A percentile compares a stretch with the other conserved stretches of the same genome.
phyloP scores from a whole-genome alignment of 2,797 vertebrate genomes.

The Sternotherus odoratus region DNA sequence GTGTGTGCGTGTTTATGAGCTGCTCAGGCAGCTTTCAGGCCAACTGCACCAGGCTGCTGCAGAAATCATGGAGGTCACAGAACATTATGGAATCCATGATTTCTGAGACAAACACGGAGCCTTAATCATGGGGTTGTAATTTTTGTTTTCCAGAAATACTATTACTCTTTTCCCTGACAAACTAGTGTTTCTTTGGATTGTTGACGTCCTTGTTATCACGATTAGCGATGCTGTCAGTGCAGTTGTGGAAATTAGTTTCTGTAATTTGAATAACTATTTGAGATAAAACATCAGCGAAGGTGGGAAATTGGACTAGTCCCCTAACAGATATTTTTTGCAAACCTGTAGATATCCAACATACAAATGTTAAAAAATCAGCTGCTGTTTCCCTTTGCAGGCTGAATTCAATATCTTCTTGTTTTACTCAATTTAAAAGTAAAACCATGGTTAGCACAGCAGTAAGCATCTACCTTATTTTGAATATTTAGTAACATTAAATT shows the following conservation, averaged over 20 bases:
- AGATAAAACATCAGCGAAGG: conserved; percentile 13
- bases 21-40: too few species aligned
- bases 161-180: not conserved
- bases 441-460: not conserved
- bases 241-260: conserved; percentile 21
- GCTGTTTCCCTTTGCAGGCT: not conserved
- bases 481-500: not conserved
- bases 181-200: not conserved
- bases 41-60: too few species aligned
- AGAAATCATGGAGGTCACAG: too few species aligned
- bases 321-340: not conserved
- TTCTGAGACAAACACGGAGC: too few species aligned
- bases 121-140: too few species aligned
- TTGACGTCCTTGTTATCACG: not conserved
- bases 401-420: not conserved
- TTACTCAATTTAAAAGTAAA: not conserved
- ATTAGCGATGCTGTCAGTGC: not conserved
- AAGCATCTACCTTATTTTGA: not conserved
- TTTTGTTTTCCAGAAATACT: not conserved
- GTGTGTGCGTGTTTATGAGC: not conserved
- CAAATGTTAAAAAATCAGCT: not conserved
- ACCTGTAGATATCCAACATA: not conserved
- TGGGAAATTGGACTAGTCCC: not conserved
- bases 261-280: not conserved
- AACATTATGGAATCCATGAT: too few species aligned